These are phyloP conservation scores for Artemia sinica DNA, from an alignment of 2,888 invertebrate species.

Conservation along the genomic window DNA sequence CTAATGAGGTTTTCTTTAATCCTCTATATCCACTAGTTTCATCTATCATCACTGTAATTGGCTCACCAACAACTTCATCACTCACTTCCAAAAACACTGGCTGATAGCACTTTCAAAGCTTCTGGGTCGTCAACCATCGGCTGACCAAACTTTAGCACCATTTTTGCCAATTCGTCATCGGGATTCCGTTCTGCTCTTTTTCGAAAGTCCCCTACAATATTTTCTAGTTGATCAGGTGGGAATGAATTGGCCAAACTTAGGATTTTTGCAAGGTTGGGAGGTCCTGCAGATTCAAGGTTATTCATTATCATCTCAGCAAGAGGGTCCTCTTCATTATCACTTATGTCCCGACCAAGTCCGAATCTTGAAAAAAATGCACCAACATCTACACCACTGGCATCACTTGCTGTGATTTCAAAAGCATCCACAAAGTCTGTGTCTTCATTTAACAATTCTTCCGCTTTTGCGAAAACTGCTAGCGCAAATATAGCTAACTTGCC, in stretches of 20 bases:
- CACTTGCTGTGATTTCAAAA: not conserved
- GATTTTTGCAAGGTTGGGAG: not conserved
- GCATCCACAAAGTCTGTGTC: not conserved
- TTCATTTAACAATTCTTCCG: not conserved
- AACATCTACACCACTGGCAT: not conserved
- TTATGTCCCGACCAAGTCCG: constrained; percentile 7
- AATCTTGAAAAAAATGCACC: constrained; percentile 2
- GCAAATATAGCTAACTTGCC: too few species aligned
- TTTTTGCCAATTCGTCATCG: not conserved
- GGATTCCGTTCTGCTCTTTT: constrained; percentile 5
- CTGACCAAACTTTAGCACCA: not conserved
- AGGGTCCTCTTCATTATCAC: not conserved
- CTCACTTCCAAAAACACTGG: not conserved
- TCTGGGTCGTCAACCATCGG: not conserved
- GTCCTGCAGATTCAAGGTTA: not conserved
- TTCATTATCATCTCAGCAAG: constrained; percentile 9
- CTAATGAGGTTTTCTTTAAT: constrained; percentile 8
- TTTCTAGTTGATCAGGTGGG: not conserved
- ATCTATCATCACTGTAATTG: not conserved
- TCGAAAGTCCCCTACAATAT: constrained; percentile 1
- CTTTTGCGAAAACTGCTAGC: not conserved
- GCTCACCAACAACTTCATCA: not conserved
- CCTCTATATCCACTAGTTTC: constrained; percentile 9
- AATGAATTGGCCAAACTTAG: not conserved
- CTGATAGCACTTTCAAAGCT: constrained; percentile 2